Evolutionary conservation across 2,113 vertebrate genomes (phyloP), one percentile per base, ranked within the genome.

Genomic region (Bufo gargarizans): DNA sequence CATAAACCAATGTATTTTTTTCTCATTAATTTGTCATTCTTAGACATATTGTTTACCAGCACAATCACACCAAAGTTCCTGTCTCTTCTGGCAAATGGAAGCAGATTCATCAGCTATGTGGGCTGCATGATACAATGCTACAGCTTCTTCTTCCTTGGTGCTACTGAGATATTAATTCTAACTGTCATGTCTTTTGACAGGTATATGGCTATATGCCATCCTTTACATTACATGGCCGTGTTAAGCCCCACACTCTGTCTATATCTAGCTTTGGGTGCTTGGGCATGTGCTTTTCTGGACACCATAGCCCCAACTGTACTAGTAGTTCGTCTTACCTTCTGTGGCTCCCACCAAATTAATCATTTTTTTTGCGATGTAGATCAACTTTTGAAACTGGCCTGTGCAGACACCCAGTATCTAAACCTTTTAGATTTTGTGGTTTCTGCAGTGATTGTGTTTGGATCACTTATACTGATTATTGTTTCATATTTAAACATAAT

Each of bases 1-100:
- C 81, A 88, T 17, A 84, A 65, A 7, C 90, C 90, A 43, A 90
- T 90, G 89, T 90, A 90, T 69, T 89, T 88, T 77, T 87, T 90
- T 22, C 77, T 90, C 9, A 77, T 67, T 20, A 84, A 85, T 63
- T 56, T 90, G 55, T 84, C 85, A 6, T 5, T 84, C 17, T 84
- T 88, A 50, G 90, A 90, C 61, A 85, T 90, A 14, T 71, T 90
- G 12, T 14, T 84, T 14, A 86, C 72, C 19, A 22, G 77, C n/a
- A 55, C 69, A 1, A 83, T 86, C 6, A 56, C 87, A 10, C 89
- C 90, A 13, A 90, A 89, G 45, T 74, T 88, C 53, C 33, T 90
- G 53, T 33, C 77, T 17, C 77, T 83, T 19, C 58, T 90, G 49
- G 6, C 88, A 33, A 19, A n/a, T 13, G 86, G 74, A 45, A 80